These are phyloP conservation scores for Geopemphigus sp. DNA, from an alignment of 1,140 invertebrate species.

Conservation along the genomic window DNA sequence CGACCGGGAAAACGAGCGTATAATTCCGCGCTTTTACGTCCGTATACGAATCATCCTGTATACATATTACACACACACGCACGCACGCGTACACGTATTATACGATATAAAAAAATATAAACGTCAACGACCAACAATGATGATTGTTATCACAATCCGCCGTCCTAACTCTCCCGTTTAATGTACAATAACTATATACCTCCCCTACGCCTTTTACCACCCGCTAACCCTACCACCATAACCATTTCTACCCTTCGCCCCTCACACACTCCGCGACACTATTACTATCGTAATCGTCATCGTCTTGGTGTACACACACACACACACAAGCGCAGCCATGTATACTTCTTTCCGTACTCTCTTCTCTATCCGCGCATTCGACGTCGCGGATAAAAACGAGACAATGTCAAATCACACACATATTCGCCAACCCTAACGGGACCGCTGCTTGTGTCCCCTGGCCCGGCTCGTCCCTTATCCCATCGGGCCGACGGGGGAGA, in stretches of 20 bases:
- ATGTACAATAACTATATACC: too few species aligned
- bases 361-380: not conserved
- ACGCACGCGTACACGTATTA: not conserved
- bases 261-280: too few species aligned
- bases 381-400: conserved; percentile 13
- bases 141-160: conserved; percentile 12
- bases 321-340: not conserved
- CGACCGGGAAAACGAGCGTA: too few species aligned
- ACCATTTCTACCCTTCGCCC: too few species aligned
- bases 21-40: too few species aligned
- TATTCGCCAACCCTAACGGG: too few species aligned
- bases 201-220: not conserved
- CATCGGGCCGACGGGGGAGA: too few species aligned
- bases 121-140: conserved; percentile 23
- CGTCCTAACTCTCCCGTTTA: not conserved
- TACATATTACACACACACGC: too few species aligned
- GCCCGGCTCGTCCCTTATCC: too few species aligned
- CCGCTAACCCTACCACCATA: too few species aligned
- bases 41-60: too few species aligned
- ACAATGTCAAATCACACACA: conserved; percentile 21
- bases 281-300: conserved; percentile 31
- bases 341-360: not conserved
- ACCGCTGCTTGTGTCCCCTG: too few species aligned
- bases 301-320: not conserved
- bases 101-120: conserved; percentile 24